These are phyloP conservation scores for Melospiza melodia DNA, from an alignment of 2,113 vertebrate genomes.

Conservation along the genomic window DNA sequence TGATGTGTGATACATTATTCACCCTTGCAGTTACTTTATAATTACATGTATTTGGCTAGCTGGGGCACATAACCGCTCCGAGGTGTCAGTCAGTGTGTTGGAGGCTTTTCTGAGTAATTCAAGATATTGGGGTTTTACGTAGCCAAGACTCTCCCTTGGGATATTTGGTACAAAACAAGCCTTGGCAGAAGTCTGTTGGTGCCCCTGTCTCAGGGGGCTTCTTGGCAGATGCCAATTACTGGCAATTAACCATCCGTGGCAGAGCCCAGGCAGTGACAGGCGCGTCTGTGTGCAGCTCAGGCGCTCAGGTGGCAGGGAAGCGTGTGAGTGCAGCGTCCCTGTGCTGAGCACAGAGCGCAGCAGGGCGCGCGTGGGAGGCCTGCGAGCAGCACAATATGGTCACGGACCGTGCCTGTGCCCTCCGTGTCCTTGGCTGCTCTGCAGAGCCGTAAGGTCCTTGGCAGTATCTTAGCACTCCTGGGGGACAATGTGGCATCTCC, in stretches of 20 bases:
- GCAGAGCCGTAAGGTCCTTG: not conserved
- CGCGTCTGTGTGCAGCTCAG: not conserved
- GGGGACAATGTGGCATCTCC: not conserved
- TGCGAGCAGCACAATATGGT: not conserved
- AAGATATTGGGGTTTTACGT: accelerated
- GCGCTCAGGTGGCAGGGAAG: not conserved
- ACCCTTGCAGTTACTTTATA: not conserved
- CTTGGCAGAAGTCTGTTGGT: not conserved
- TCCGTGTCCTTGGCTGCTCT: not conserved
- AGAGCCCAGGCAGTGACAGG: not conserved
- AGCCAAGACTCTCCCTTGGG: not conserved
- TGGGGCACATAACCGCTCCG: not conserved
- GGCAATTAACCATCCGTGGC: not conserved
- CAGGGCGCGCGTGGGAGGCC: not conserved
- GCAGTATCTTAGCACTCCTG: not conserved
- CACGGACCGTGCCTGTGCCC: accelerated
- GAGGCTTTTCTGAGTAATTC: not conserved
- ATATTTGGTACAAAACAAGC: not conserved
- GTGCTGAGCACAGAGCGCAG: not conserved
- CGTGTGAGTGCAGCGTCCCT: not conserved
- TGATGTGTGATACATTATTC: conserved; percentile 10
- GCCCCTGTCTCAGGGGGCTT: not conserved
- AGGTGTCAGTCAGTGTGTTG: not conserved
- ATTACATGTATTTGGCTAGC: not conserved
- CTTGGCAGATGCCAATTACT: not conserved